Percentiles rank a stretch among this genome's conserved stretches.
Evolutionary conservation across 2,888 invertebrate species (phyloP).

Genomic region (Metacarcinus magister): DNA sequence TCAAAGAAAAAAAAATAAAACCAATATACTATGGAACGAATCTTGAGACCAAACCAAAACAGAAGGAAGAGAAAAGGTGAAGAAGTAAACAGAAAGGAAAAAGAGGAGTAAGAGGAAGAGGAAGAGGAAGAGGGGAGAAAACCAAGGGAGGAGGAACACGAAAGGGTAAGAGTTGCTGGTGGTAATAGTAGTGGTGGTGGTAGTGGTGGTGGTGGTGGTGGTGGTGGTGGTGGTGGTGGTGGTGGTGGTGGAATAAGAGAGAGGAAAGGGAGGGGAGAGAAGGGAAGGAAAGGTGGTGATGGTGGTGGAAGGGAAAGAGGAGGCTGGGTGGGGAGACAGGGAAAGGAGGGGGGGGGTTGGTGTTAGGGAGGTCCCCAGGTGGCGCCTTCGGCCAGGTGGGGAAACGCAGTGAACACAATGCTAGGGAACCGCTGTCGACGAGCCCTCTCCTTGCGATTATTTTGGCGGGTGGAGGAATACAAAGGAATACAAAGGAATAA

Average conservation of each 20-base stretch:
- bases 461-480: too few species aligned
- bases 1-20: not conserved
- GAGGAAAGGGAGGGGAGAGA: not conserved
- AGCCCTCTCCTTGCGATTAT: not conserved
- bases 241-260: not conserved
- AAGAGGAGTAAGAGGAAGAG: not conserved
- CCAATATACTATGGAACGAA: too few species aligned
- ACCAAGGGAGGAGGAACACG: not conserved
- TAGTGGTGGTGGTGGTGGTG: not conserved
- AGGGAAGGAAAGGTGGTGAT: not conserved
- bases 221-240: not conserved
- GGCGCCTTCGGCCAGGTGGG: conserved; percentile 13
- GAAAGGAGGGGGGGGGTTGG: not conserved
- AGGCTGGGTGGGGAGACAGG: too few species aligned
- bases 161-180: not conserved
- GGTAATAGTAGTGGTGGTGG: not conserved
- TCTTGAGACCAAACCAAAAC: too few species aligned
- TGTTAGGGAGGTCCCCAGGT: not conserved
- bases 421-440: conserved; percentile 12
- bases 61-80: not conserved
- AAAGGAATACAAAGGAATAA: too few species aligned
- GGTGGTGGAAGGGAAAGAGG: not conserved
- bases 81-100: too few species aligned
- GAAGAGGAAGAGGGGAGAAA: not conserved
- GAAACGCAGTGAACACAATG: not conserved